phyloP scores from a whole-genome alignment of 2,797 vertebrate genomes.

The Brotula barbata region DNA sequence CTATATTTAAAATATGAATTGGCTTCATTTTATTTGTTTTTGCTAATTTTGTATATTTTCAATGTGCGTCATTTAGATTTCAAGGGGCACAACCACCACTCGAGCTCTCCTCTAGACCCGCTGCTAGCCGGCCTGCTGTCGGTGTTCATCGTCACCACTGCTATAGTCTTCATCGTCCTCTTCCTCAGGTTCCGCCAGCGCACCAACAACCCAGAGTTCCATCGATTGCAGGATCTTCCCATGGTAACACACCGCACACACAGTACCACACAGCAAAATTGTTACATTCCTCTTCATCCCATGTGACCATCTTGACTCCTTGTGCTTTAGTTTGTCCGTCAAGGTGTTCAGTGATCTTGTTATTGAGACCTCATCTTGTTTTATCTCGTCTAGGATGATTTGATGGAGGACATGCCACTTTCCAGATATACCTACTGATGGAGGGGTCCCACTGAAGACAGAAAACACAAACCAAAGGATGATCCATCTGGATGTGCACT shows the following conservation, averaged over 20 bases:
- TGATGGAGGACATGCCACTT: slow-evolving; percentile 90
- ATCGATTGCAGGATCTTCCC: slow-evolving; percentile 88
- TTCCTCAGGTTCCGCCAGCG: slow-evolving; percentile 85
- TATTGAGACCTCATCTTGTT: too few species aligned
- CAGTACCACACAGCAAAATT: not conserved
- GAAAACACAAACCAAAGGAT: slow-evolving; percentile 29
- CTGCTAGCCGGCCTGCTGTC: slow-evolving; percentile 85
- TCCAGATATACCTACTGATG: slow-evolving; percentile 85
- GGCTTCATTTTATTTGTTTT: not conserved
- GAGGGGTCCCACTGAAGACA: slow-evolving; percentile 17
- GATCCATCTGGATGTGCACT: slow-evolving; percentile 6
- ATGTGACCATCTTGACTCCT: too few species aligned
- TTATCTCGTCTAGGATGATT: slow-evolving; percentile 79
- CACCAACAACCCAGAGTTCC: slow-evolving; percentile 84
- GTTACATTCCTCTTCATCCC: too few species aligned
- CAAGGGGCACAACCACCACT: slow-evolving; percentile 28
- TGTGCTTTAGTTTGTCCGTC: too few species aligned
- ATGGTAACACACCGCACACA: slow-evolving; percentile 80
- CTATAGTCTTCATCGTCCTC: slow-evolving; percentile 82
- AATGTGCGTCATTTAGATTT: slow-evolving; percentile 44
- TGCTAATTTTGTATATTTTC: not conserved
- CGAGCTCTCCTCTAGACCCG: slow-evolving; percentile 78
- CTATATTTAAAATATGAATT: not conserved
- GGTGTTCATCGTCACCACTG: slow-evolving; percentile 84
- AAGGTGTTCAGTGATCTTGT: too few species aligned